phyloP scores from a whole-genome alignment of 2,113 vertebrate species.

The Nicator chloris region DNA sequence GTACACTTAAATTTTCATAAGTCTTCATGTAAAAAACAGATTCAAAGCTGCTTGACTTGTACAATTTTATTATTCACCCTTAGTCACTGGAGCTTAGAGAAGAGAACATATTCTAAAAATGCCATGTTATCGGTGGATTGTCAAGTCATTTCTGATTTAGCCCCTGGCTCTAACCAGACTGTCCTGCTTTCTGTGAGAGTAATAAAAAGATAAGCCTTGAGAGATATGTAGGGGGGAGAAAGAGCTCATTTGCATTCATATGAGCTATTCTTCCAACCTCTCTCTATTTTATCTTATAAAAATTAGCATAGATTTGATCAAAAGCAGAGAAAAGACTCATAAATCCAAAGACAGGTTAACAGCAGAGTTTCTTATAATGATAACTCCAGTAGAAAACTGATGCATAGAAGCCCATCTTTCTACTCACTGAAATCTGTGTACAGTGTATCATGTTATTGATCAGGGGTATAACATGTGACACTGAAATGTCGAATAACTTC shows the following conservation, averaged over 20 bases:
- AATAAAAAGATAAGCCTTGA: conserved; percentile 49
- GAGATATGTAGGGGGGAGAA: not conserved
- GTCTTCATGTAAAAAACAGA: not conserved
- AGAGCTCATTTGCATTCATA: conserved; percentile 43
- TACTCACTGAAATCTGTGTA: not conserved
- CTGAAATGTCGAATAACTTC: not conserved
- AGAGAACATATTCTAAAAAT: conserved; percentile 26
- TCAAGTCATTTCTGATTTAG: conserved; percentile 53
- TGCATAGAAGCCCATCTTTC: not conserved
- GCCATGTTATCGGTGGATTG: conserved; percentile 16
- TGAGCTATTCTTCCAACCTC: not conserved
- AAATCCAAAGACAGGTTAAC: conserved; percentile 29
- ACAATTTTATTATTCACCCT: conserved; percentile 21
- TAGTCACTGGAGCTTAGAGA: not conserved
- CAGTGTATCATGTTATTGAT: not conserved
- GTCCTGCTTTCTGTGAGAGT: not conserved
- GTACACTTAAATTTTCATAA: not conserved
- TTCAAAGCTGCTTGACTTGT: not conserved
- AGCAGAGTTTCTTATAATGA: not conserved
- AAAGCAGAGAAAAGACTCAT: not conserved
- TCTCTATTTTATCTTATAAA: conserved; percentile 24
- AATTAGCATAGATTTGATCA: conserved; percentile 38
- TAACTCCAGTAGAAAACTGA: not conserved
- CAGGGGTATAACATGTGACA: not conserved
- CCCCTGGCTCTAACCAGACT: conserved; percentile 12